Evolutionary conservation across 1,140 invertebrate genomes (phyloP).

Genomic region (Globodera ellingtonae): DNA sequence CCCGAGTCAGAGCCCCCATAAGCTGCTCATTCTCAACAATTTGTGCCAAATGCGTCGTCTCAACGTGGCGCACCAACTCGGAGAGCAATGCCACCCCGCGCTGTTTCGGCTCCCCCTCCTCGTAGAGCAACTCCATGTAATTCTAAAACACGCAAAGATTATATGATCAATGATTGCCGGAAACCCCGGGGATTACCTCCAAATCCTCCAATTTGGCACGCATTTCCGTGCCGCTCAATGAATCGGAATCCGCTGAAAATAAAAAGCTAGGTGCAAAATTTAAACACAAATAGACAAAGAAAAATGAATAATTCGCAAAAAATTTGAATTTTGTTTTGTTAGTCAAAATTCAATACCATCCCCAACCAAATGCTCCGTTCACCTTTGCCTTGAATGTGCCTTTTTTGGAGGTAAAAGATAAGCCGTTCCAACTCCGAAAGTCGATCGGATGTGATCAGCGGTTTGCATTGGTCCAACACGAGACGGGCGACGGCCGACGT

Average conservation of each 20-base stretch:
- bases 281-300: not conserved
- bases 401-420: slow-evolving; percentile 85
- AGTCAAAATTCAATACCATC: not conserved
- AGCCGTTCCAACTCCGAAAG: slow-evolving; percentile 84
- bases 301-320: too few species aligned
- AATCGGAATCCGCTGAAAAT: not conserved
- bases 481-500: slow-evolving; percentile 79
- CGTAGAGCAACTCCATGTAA: slow-evolving; percentile 94
- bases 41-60: slow-evolving; percentile 90
- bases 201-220: slow-evolving; percentile 14
- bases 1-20: slow-evolving; percentile 87
- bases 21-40: slow-evolving; percentile 91
- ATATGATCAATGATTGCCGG: not conserved
- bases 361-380: not conserved
- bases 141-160: slow-evolving; percentile 71
- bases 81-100: slow-evolving; percentile 81
- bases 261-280: not conserved
- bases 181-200: slow-evolving; percentile 9
- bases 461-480: slow-evolving; percentile 81
- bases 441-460: slow-evolving; percentile 82
- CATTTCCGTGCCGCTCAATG: not conserved
- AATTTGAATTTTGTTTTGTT: not conserved
- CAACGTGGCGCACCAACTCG: slow-evolving; percentile 80
- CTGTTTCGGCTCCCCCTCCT: slow-evolving; percentile 86
- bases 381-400: slow-evolving; percentile 61